A percentile compares a stretch with the other conserved stretches of the same genome.
Evolutionary conservation across 2,888 invertebrate genomes (phyloP).

Genomic region (Congeria kusceri): DNA sequence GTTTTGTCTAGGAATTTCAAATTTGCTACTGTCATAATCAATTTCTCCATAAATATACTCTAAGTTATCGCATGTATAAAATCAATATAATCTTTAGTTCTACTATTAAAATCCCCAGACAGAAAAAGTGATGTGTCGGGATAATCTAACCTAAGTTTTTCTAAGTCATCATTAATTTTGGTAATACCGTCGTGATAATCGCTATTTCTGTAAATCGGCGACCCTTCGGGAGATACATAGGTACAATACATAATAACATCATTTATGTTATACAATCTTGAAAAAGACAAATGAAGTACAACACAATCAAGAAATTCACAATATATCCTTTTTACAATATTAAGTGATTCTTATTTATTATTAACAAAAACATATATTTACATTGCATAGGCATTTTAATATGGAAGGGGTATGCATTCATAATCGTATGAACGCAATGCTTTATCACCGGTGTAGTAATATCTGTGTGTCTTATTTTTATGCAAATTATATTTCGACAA

Average conservation of each 20-base stretch:
- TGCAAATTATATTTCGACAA: too few relatives aligned
- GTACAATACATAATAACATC: conserved; percentile 4
- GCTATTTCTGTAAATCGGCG: neutral
- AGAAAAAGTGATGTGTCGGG: conserved; percentile 3
- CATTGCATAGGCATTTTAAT: too few relatives aligned
- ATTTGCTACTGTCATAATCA: conserved; percentile 5
- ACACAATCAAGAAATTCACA: neutral
- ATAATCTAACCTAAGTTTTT: neutral
- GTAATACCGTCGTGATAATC: neutral
- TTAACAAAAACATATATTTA: conserved; percentile 12
- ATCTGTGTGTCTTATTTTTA: too few relatives aligned
- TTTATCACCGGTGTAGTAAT: too few relatives aligned
- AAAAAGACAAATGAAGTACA: too few relatives aligned
- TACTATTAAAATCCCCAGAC: neutral
- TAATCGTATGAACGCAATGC: too few relatives aligned
- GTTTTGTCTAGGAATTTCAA: neutral
- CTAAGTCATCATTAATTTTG: neutral
- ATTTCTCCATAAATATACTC: conserved; percentile 6
- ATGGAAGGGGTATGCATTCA: too few relatives aligned
- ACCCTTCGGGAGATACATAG: conserved; percentile 7
- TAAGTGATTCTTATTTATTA: neutral
- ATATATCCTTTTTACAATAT: conserved; percentile 10
- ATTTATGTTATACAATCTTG: neutral
- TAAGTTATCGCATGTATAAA: conserved; percentile 6
- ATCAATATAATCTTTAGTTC: conserved; percentile 14